Conservation (phyloP, 2,888 invertebrate genomes). For the Automeris io region DNA sequence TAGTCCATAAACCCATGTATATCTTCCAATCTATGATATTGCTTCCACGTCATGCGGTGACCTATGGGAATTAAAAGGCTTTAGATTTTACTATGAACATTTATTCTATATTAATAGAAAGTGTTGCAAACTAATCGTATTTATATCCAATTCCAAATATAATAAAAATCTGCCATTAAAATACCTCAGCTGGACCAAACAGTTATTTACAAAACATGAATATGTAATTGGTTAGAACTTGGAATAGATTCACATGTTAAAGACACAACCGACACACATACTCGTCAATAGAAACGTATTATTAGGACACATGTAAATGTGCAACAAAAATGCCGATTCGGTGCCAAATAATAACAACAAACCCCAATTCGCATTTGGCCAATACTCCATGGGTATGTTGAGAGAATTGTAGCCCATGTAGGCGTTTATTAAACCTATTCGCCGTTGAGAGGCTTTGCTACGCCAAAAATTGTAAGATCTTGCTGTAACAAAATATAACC, state of each 20-base stretch:
- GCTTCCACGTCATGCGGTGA: slow-evolving; percentile 84
- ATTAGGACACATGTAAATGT: slow-evolving; percentile 28
- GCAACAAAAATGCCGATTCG: slow-evolving; percentile 32
- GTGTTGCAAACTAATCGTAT: too few species aligned
- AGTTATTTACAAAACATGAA: slow-evolving; percentile 22
- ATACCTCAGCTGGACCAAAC: neutral
- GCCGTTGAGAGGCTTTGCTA: slow-evolving; percentile 68
- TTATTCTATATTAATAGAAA: too few species aligned
- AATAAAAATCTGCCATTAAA: too few species aligned
- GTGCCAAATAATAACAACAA: slow-evolving; percentile 63
- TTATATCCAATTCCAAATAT: neutral
- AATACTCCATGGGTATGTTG: slow-evolving; percentile 75
- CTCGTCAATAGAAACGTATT: slow-evolving; percentile 14
- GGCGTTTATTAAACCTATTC: slow-evolving; percentile 60
- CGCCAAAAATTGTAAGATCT: slow-evolving; percentile 78
- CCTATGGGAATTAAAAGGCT: slow-evolving; percentile 35
- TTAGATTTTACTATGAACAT: too few species aligned
- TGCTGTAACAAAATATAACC: slow-evolving; percentile 68
- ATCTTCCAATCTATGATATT: slow-evolving; percentile 86
- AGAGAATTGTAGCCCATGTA: slow-evolving; percentile 75
- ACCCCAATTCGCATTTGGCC: slow-evolving; percentile 80
- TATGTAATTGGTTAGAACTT: slow-evolving; percentile 13
- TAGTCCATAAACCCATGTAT: slow-evolving; percentile 88
- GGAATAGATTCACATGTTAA: slow-evolving; percentile 18
- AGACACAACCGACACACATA: slow-evolving; percentile 14